These are phyloP conservation scores for Arizona elegans DNA, from an alignment of 2,113 vertebrate genomes.

Conservation along the genomic window DNA sequence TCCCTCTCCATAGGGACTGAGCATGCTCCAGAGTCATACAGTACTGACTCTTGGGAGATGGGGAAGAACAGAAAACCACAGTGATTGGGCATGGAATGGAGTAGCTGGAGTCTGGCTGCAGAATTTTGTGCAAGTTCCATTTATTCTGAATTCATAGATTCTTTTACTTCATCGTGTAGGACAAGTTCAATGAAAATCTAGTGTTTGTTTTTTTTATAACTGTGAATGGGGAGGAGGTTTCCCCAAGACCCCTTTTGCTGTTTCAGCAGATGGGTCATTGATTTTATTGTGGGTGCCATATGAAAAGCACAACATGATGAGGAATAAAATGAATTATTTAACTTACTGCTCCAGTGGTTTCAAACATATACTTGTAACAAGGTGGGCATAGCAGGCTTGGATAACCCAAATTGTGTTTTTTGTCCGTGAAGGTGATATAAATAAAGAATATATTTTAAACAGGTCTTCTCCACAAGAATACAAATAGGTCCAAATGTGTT, in stretches of 20 bases:
- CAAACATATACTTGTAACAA: rapidly evolving
- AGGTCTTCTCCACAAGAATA: neutral
- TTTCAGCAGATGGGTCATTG: slow-evolving; percentile 44
- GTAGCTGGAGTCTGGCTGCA: neutral
- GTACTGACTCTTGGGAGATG: neutral
- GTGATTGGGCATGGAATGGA: neutral
- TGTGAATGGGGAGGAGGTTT: neutral
- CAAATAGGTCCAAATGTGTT: neutral
- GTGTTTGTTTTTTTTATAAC: slow-evolving; percentile 1
- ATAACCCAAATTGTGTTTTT: neutral
- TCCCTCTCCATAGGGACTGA: neutral
- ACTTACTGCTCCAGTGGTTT: neutral
- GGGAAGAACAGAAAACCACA: neutral
- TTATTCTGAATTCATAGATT: neutral
- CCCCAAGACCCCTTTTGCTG: neutral
- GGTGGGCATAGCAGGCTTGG: neutral
- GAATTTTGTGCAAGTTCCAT: neutral
- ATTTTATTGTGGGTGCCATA: slow-evolving; percentile 31
- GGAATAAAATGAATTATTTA: slow-evolving; percentile 46
- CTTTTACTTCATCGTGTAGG: neutral
- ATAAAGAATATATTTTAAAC: neutral
- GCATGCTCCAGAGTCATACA: neutral
- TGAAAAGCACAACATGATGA: slow-evolving; percentile 35
- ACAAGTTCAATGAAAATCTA: neutral
- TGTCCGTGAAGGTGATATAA: neutral